Conservation (phyloP, 1,140 invertebrate species). For the Ooceraea biroi region DNA sequence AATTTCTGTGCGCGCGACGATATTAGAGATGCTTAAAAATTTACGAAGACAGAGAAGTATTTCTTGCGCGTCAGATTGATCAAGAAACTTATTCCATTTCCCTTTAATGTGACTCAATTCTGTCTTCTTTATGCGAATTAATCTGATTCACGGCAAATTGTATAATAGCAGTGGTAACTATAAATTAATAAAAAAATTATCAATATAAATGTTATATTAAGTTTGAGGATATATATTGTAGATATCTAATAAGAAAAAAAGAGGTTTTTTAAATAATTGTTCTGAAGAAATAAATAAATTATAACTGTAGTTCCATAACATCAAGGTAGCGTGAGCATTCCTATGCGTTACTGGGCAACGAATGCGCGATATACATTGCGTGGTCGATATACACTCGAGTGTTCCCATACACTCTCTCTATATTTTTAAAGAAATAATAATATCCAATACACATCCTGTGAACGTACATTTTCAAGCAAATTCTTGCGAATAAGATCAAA, state of each 20-base stretch:
- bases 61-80: neutral
- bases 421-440: conserved; percentile 5
- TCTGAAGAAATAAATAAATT: neutral
- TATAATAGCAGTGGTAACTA: neutral
- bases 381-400: too few species aligned
- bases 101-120: neutral
- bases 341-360: conserved; percentile 38
- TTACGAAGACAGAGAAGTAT: neutral
- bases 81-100: neutral
- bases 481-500: neutral
- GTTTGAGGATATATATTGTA: neutral
- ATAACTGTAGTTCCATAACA: conserved; percentile 1
- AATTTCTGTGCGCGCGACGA: neutral
- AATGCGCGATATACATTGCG: conserved; percentile 25
- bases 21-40: conserved; percentile 27
- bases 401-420: neutral
- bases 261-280: neutral
- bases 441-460: neutral
- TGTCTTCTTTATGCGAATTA: neutral
- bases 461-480: neutral
- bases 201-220: neutral
- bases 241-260: neutral
- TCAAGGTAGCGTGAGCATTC: conserved; percentile 1
- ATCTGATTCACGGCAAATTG: neutral
- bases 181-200: neutral